phyloP scores from a whole-genome alignment of 2,113 vertebrate genomes.

The Chaenogobius annularis region DNA sequence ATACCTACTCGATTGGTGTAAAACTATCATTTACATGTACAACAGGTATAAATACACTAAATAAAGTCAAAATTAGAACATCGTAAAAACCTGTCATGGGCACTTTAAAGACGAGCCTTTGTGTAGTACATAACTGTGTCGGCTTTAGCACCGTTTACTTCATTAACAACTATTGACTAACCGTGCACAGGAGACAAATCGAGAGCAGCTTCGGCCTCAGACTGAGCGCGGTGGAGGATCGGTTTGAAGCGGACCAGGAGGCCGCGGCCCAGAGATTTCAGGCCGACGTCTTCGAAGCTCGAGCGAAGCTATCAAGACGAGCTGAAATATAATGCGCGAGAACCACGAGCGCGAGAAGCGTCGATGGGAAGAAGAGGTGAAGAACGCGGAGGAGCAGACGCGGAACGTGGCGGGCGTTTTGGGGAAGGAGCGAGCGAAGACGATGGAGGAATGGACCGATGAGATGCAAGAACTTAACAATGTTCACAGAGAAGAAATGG shows the following conservation, averaged over 20 bases:
- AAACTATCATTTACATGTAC: too few relatives aligned
- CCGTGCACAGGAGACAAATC: conserved; percentile 85
- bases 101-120: too few relatives aligned
- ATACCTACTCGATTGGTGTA: too few relatives aligned
- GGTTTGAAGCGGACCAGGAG: conserved; percentile 81
- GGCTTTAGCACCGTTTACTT: conserved; percentile 1
- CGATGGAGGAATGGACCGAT: conserved; percentile 55
- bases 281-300: conserved; percentile 68
- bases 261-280: conserved; percentile 75
- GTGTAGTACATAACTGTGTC: neutral
- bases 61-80: too few relatives aligned
- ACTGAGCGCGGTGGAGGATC: conserved; percentile 79
- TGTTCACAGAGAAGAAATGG: conserved; percentile 70
- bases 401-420: conserved; percentile 57
- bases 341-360: conserved; percentile 74
- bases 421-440: conserved; percentile 18
- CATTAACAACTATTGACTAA: conserved; percentile 66
- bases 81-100: too few relatives aligned
- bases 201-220: conserved; percentile 84
- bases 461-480: conserved; percentile 77
- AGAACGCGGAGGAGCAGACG: conserved; percentile 60
- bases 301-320: conserved; percentile 76
- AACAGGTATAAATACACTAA: too few relatives aligned
- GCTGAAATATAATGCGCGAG: conserved; percentile 70
- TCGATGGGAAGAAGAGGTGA: conserved; percentile 81